These are phyloP conservation scores for Margaritifera margaritifera DNA, from an alignment of 2,888 invertebrate genomes.

Conservation along the genomic window DNA sequence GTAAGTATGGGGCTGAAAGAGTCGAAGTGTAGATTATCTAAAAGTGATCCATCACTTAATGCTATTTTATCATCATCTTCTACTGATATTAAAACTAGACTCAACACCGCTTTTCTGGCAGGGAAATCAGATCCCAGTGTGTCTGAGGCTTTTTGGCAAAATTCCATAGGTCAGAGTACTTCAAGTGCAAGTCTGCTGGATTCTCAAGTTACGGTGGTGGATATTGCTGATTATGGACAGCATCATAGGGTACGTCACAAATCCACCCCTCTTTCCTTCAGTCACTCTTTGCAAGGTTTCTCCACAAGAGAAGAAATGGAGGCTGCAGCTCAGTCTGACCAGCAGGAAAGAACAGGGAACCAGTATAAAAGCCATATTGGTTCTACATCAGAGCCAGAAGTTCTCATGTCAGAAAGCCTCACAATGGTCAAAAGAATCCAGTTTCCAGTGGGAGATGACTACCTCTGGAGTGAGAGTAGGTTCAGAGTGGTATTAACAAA, in stretches of 20 bases:
- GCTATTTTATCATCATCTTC: neutral
- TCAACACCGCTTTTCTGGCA: conserved; percentile 28
- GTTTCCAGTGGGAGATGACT: too few relatives aligned
- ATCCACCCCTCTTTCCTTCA: neutral
- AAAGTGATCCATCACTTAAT: conserved; percentile 17
- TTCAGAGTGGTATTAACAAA: too few relatives aligned
- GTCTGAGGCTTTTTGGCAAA: too few relatives aligned
- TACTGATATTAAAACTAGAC: conserved; percentile 24
- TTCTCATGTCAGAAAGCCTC: too few relatives aligned
- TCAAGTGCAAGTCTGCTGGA: neutral
- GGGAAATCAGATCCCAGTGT: conserved; percentile 4
- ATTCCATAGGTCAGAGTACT: neutral
- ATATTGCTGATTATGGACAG: neutral
- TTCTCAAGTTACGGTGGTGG: neutral
- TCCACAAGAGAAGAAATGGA: neutral
- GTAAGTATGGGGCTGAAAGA: too few relatives aligned
- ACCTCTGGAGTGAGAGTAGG: too few relatives aligned
- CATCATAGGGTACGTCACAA: neutral
- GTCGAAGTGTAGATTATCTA: conserved; percentile 8
- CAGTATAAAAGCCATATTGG: neutral
- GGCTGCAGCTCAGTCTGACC: neutral
- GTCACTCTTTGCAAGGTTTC: neutral
- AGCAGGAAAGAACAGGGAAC: neutral
- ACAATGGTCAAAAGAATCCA: too few relatives aligned
- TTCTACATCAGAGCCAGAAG: too few relatives aligned